Evolutionary conservation across 1,140 invertebrate species (phyloP).

Genomic region (Euura lappo): DNA sequence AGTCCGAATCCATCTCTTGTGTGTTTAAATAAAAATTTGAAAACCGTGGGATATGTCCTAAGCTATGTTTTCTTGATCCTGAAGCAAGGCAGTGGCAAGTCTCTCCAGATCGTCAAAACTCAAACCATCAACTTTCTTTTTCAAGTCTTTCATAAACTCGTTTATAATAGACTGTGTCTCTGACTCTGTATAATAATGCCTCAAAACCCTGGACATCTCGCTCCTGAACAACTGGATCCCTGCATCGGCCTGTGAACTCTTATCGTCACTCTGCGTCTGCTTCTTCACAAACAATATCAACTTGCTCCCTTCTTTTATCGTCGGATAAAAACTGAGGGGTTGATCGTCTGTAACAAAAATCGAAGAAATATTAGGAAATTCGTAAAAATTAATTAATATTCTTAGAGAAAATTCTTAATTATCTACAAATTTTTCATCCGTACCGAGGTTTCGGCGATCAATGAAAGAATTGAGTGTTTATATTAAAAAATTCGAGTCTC

Average conservation of each 20-base stretch:
- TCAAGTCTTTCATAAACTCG: slow-evolving; percentile 52
- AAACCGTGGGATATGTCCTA: slow-evolving; percentile 16
- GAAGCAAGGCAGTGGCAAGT: slow-evolving; percentile 55
- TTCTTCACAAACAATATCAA: slow-evolving; percentile 51
- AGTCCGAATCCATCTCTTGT: no score
- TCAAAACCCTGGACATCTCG: slow-evolving; percentile 52
- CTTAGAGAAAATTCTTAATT: no score
- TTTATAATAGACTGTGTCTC: slow-evolving; percentile 55
- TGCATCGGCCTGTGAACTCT: slow-evolving; percentile 28
- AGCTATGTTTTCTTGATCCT: slow-evolving; percentile 54
- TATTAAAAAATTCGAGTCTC: no score
- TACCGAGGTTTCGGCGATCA: no score
- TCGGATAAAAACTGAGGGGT: slow-evolving; percentile 54
- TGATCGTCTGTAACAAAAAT: slow-evolving; percentile 46
- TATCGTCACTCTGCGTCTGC: slow-evolving; percentile 37
- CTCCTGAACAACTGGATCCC: slow-evolving; percentile 45
- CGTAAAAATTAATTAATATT: no score
- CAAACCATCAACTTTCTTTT: slow-evolving; percentile 52
- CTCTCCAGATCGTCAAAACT: slow-evolving; percentile 59
- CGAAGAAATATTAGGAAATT: no score
- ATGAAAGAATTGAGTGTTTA: no score
- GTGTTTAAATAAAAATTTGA: not conserved
- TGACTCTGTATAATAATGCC: slow-evolving; percentile 51
- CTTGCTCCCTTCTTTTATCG: slow-evolving; percentile 55
- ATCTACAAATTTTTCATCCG: no score